Evolutionary conservation across 2,113 vertebrate genomes (phyloP).

Genomic region (Sturnira hondurensis): DNA sequence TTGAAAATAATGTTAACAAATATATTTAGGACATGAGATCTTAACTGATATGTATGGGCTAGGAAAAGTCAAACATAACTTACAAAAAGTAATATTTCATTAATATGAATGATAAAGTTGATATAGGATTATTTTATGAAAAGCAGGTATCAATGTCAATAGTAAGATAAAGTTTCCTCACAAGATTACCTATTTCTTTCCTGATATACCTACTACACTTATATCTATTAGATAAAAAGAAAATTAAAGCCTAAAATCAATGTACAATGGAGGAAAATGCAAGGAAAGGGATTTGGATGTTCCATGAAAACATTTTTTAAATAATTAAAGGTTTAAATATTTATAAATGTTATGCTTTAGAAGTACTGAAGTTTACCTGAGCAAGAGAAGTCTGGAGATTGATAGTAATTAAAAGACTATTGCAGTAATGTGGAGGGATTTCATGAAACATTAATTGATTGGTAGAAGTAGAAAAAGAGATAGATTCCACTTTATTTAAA

Average conservation of each 20-base stretch:
- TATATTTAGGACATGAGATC: not conserved
- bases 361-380: not conserved
- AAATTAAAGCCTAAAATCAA: not conserved
- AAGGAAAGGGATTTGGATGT: not conserved
- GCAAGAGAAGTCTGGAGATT: not conserved
- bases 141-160: not conserved
- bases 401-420: not conserved
- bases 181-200: not conserved
- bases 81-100: not conserved
- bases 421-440: not conserved
- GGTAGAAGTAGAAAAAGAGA: not conserved
- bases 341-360: not conserved
- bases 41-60: fast-evolving
- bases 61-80: not conserved
- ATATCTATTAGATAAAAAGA: not conserved
- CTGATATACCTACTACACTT: not conserved
- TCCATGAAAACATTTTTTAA: not conserved
- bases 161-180: not conserved
- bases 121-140: not conserved
- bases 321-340: not conserved
- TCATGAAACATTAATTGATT: not conserved
- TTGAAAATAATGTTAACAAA: not conserved
- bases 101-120: not conserved
- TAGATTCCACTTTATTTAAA: not conserved
- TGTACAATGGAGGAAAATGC: not conserved